Evolutionary conservation across 2,888 invertebrate genomes (phyloP), one percentile per base, ranked within the genome.

Genomic region (Dioctria rufipes): DNA sequence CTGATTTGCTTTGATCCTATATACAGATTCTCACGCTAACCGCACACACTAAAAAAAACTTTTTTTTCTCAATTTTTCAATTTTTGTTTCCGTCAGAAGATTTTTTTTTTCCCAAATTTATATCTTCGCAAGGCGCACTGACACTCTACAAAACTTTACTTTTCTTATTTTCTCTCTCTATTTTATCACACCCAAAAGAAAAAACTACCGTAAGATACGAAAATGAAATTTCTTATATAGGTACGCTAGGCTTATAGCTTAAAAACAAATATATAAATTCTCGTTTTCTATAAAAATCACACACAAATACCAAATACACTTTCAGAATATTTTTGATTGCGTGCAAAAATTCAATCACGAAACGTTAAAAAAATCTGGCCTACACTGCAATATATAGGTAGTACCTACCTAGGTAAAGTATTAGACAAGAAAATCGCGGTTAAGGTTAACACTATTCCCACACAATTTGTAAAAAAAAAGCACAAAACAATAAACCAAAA

Each of bases 301-400:
- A 39, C 77, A 77, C 61, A 61, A 77, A 43, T 63, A 43, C 61
- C 43, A 63, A 77, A 61, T 43, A 77, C 77, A 25, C 25, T 25
- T 25, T 25, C 42, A 11, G 43, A 77, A 63, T 37, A 51, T 51
- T 71, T 51, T 25, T 54, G 51, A 39, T 71, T 71, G 71, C 54
- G 71, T 71, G 71, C 71, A 71, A 46, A 71, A 71, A 71, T 71
- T 54, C 54, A 71, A 71, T 71, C 71, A 71, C 71, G 54, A 54
- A 54, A 13, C 67, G 46, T 43, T 67, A 43, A 67, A 71, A 71
- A 25, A 25, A 25, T 25, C 54, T 51, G 51, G 71, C 2, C 37
- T 54, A 54, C 54, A 54, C 71, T 54, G 71, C 71, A 71, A 51
- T 39, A 49, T 39, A 71, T 51, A 25, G 0, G 25, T 25, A 25